Evolutionary conservation across 2,888 invertebrate species (phyloP).

Genomic region (Dynastes maya): DNA sequence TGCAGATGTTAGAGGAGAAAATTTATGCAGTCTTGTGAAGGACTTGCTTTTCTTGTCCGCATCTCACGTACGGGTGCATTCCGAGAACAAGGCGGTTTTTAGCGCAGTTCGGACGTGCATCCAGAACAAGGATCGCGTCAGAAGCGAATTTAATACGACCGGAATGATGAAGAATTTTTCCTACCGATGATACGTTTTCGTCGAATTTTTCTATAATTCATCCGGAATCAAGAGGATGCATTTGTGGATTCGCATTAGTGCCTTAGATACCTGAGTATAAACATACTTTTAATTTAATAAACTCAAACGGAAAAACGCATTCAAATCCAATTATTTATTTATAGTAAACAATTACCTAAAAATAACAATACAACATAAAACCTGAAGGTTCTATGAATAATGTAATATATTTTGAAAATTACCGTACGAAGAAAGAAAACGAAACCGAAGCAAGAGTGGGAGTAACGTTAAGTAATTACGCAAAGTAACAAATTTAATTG

Average conservation of each 20-base stretch:
- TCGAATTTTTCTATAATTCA: not conserved
- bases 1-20: conserved; percentile 35
- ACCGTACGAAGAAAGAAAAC: no score
- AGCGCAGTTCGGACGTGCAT: conserved; percentile 14
- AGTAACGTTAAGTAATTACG: no score
- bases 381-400: no score
- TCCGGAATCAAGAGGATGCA: not conserved
- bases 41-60: conserved; percentile 26
- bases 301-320: no score
- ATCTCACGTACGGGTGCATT: conserved; percentile 25
- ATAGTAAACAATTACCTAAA: no score
- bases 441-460: no score
- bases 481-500: no score
- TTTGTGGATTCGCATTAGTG: not conserved
- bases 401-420: no score
- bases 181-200: not conserved
- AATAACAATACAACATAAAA: no score
- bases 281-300: no score
- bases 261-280: not conserved
- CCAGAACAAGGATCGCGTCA: conserved; percentile 8
- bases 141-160: conserved; percentile 18
- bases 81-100: conserved; percentile 35
- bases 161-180: conserved; percentile 27
- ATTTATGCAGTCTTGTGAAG: conserved; percentile 42
- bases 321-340: no score